Evolutionary conservation across 2,888 invertebrate species (phyloP).

Genomic region (Andrena trimmerana): DNA sequence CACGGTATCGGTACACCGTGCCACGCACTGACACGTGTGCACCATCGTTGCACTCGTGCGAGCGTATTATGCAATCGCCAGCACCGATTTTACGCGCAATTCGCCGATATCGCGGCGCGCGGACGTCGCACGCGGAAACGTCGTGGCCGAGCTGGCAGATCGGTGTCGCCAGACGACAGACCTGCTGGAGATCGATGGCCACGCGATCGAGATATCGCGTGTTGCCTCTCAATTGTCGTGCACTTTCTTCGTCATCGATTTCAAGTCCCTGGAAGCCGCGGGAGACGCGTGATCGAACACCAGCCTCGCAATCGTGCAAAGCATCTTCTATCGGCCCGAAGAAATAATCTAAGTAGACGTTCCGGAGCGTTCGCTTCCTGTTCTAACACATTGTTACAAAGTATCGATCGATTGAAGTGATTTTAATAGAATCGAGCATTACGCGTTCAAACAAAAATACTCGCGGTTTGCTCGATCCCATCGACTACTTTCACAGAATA

Average conservation of each 20-base stretch:
- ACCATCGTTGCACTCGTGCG: conserved; percentile 38
- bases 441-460: too few relatives aligned
- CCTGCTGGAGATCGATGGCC: conserved; percentile 21
- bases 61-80: conserved; percentile 57
- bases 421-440: too few relatives aligned
- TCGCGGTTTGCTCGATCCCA: too few relatives aligned
- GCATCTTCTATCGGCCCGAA: too few relatives aligned
- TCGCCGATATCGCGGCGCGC: conserved; percentile 44
- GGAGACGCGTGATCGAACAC: background rate
- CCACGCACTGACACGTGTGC: conserved; percentile 54
- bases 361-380: too few relatives aligned
- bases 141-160: conserved; percentile 28
- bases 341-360: too few relatives aligned
- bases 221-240: conserved; percentile 7
- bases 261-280: background rate
- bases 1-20: conserved; percentile 26
- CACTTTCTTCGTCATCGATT: conserved; percentile 5
- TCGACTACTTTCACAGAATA: background rate
- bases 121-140: conserved; percentile 50
- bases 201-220: conserved; percentile 45
- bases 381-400: too few relatives aligned
- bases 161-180: conserved; percentile 23
- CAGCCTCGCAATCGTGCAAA: too few relatives aligned
- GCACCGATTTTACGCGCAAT: conserved; percentile 62
- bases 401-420: too few relatives aligned